Conservation (phyloP, 2,113 vertebrate genomes). For the Odocoileus hemionus region DNA sequence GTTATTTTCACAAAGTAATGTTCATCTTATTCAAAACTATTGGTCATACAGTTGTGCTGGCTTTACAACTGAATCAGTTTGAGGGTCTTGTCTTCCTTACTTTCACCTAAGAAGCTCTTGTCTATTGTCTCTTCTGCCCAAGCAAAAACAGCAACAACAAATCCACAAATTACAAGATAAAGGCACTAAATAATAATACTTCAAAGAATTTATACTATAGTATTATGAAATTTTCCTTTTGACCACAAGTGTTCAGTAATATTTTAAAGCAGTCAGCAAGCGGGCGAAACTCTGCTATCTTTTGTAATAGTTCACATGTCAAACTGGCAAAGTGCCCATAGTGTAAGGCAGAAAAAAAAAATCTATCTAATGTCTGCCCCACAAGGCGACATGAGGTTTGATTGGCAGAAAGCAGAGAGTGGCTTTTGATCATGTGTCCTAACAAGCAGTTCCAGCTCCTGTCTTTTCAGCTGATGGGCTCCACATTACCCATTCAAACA, state of each 20-base stretch:
- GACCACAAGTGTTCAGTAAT: conserved; percentile 79
- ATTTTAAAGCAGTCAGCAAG: conserved; percentile 84
- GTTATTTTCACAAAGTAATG: conserved; percentile 60
- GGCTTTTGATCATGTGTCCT: conserved; percentile 98
- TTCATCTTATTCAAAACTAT: conserved; percentile 63
- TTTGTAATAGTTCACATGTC: conserved; percentile 93
- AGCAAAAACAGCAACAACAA: conserved; percentile 11
- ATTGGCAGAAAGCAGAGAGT: conserved; percentile 95
- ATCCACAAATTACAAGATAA: conserved; percentile 69
- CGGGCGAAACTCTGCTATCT: conserved; percentile 84
- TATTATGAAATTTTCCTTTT: conserved; percentile 81
- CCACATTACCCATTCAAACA: conserved; percentile 98
- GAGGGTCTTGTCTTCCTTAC: conserved; percentile 44
- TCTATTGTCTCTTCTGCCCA: conserved; percentile 55
- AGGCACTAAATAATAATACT: conserved; percentile 58
- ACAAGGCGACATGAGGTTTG: conserved; percentile 93
- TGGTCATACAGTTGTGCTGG: conserved; percentile 47
- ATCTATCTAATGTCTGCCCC: conserved; percentile 96
- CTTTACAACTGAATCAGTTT: conserved; percentile 26
- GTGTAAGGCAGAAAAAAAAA: conserved; percentile 86
- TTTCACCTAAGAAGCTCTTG: conserved; percentile 64
- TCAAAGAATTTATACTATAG: conserved; percentile 77
- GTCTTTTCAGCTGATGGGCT: conserved; percentile 93
- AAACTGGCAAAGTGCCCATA: conserved; percentile 90
- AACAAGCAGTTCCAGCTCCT: conserved; percentile 98